Evolutionary conservation across 2,113 vertebrate species (phyloP), one percentile per base, ranked within the genome.

Genomic region (Pungitius pungitius): DNA sequence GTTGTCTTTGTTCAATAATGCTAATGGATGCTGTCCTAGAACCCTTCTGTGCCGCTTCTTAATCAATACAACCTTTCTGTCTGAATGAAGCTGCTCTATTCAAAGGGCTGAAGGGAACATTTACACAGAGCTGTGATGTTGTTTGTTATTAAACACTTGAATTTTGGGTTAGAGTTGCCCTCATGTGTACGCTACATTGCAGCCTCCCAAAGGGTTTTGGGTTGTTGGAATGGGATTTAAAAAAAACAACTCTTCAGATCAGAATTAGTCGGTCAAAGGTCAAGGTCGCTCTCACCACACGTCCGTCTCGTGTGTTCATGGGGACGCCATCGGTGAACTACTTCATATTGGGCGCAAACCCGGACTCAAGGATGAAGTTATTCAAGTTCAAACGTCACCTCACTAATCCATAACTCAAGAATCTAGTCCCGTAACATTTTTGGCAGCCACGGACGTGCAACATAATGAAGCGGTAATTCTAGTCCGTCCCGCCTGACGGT

Each of bases 21-120:
- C 75, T 77, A 73, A 83, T 87, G 85, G 65, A 56, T 20, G 17
- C 77, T 9, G 55, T 61, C 77, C 56, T 33, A 30, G n/a, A n/a
- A 6, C 68, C 51, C 52, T 26, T 27, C 4, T 49, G 59, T 69
- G 56, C 27, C 40, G 13, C 30, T 52, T 57, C 26, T 66, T 70
- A 33, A 58, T 72, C 60, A 57, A 9, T 54, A 26, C 35, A 59
- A 63, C 10, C 39, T 58, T 69, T 51, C n/a, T 68, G 43, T 9
- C n/a, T 51, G 45, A 61, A 33, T 63, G 37, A 59, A 45, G 10
- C 62, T 61, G 39, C 27, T 52, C 51, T 22, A 20, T 40, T n/a
- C 27, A 20, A 15, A 14, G 15, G 65, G 45, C 39, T 37, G 17
- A 68, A 54, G 17, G 18, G n/a, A 55, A 39, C 45, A 26, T 64